Percentiles rank a stretch among this genome's conserved stretches.
These are phyloP conservation scores for Trichonephila clavata DNA, from an alignment of 1,140 invertebrate genomes.

Conservation along the genomic window DNA sequence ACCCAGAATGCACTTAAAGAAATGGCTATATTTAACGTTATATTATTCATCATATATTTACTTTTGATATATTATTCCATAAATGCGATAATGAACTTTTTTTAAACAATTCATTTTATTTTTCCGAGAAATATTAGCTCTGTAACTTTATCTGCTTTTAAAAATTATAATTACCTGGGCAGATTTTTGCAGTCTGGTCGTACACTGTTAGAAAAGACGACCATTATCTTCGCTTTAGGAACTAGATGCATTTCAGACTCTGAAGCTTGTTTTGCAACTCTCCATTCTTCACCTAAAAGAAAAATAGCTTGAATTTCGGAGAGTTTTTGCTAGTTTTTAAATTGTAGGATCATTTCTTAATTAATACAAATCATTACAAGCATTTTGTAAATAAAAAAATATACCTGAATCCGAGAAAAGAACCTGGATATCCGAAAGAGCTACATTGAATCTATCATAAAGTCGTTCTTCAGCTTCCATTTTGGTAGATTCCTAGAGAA, in stretches of 20 bases:
- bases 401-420: constrained; percentile 82
- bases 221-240: constrained; percentile 86
- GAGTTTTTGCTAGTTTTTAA: too few species aligned
- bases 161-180: constrained; percentile 83
- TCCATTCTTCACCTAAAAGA: constrained; percentile 87
- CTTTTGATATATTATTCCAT: too few species aligned
- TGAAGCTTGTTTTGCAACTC: constrained; percentile 85
- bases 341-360: too few species aligned
- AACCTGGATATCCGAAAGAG: constrained; percentile 86
- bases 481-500: constrained; percentile 85
- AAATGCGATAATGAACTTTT: too few species aligned
- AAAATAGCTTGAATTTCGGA: background rate
- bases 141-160: too few species aligned
- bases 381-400: background rate
- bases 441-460: constrained; percentile 89
- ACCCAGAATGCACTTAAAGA: too few species aligned
- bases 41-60: too few species aligned
- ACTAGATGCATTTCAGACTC: constrained; percentile 90
- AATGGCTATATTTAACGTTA: too few species aligned
- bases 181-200: constrained; percentile 88
- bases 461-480: constrained; percentile 91
- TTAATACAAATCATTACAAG: too few species aligned
- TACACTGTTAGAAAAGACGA: constrained; percentile 89
- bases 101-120: too few species aligned
- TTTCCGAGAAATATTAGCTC: too few species aligned